phyloP scores from a whole-genome alignment of 2,797 vertebrate genomes.

The Oryzias sinensis region DNA sequence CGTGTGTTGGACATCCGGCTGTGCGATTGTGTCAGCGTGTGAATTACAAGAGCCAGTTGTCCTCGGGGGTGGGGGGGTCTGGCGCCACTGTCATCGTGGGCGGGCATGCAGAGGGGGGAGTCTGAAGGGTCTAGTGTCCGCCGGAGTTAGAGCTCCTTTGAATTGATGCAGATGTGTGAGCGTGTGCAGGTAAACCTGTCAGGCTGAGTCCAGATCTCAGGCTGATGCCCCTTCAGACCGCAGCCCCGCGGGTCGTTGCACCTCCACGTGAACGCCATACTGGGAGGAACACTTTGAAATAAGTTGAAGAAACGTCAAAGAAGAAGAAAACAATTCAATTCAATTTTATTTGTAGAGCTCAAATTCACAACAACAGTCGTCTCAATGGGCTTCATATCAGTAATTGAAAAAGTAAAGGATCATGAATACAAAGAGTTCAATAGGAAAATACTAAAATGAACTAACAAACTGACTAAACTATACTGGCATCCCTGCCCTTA shows the following conservation, averaged over 20 bases:
- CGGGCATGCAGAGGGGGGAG: slow-evolving; percentile 13
- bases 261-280: neutral
- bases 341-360: too few species aligned
- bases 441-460: too few species aligned
- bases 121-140: slow-evolving; percentile 32
- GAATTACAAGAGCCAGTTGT: slow-evolving; percentile 29
- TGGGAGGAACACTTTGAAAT: too few species aligned
- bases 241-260: slow-evolving; percentile 12
- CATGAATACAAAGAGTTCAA: too few species aligned
- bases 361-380: too few species aligned
- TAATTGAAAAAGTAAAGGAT: too few species aligned
- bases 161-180: slow-evolving; percentile 19
- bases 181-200: slow-evolving; percentile 11
- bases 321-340: too few species aligned
- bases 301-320: too few species aligned
- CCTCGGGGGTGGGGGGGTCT: slow-evolving; percentile 9
- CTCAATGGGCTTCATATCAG: too few species aligned
- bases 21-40: neutral
- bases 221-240: neutral
- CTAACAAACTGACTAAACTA: too few species aligned
- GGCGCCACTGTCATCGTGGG: slow-evolving; percentile 8
- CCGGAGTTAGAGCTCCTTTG: slow-evolving; percentile 14
- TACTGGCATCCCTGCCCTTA: too few species aligned
- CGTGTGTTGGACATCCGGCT: neutral
- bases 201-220: slow-evolving; percentile 7